phyloP scores from a whole-genome alignment of 2,888 invertebrate genomes.

The Andrena marginata region DNA sequence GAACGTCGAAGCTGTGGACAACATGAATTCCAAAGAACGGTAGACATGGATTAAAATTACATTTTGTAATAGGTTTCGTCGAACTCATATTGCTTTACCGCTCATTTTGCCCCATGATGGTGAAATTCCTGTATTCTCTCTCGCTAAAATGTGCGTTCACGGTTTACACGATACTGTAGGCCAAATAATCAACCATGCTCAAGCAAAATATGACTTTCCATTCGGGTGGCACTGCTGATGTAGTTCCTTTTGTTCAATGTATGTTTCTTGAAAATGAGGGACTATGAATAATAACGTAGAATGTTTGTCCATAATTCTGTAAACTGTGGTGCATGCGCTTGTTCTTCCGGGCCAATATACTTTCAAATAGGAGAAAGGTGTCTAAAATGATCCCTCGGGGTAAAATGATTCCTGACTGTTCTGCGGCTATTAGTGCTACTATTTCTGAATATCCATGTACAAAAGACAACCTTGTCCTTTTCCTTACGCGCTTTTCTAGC shows the following conservation, averaged over 20 bases:
- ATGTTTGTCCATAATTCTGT: no score
- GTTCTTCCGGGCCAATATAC: no score
- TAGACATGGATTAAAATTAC: neutral
- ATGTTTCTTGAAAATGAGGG: neutral
- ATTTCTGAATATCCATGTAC: no score
- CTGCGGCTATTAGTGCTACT: no score
- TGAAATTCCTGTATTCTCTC: neutral
- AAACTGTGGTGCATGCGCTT: no score
- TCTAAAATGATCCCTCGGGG: no score
- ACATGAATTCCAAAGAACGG: neutral
- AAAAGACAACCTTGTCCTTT: neutral
- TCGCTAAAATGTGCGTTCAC: neutral
- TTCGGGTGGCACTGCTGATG: neutral
- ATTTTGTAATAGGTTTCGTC: neutral
- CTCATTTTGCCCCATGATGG: neutral
- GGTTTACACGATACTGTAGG: neutral
- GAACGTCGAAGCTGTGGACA: neutral
- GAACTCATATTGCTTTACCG: neutral
- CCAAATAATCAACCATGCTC: neutral
- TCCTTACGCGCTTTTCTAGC: slow-evolving; percentile 25
- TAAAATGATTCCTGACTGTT: no score
- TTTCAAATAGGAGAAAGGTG: no score
- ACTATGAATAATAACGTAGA: neutral
- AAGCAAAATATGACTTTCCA: neutral
- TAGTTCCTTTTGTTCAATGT: neutral